Evolutionary conservation across 2,888 invertebrate species (phyloP).

Genomic region (Catocala sponsa): DNA sequence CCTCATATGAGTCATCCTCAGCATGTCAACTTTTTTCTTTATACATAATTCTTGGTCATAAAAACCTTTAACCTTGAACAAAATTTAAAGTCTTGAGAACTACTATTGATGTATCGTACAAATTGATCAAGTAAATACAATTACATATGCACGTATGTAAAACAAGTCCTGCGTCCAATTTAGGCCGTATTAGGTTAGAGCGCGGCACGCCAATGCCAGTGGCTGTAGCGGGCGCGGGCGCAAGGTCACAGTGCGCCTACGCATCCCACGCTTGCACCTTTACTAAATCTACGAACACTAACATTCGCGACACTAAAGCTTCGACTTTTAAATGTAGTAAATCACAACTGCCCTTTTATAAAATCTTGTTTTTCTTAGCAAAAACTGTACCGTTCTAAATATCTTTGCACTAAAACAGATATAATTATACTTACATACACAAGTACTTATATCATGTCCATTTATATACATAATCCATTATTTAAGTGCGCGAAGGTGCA

Average conservation of each 20-base stretch:
- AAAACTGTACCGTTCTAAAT: slow-evolving; percentile 16
- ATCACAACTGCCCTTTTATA: too few relatives aligned
- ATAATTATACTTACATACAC: background rate
- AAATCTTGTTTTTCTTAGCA: slow-evolving; percentile 1
- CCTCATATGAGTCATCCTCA: too few relatives aligned
- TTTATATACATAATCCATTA: background rate
- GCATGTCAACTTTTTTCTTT: too few relatives aligned
- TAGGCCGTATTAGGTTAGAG: slow-evolving; percentile 68
- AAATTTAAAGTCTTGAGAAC: too few relatives aligned
- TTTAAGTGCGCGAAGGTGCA: slow-evolving; percentile 14
- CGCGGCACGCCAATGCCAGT: slow-evolving; percentile 66
- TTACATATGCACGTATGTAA: slow-evolving; percentile 20
- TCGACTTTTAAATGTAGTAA: background rate
- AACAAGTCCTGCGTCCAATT: slow-evolving; percentile 53
- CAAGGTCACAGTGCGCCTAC: slow-evolving; percentile 76
- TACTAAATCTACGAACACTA: slow-evolving; percentile 21
- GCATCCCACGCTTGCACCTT: slow-evolving; percentile 56
- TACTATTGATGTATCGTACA: too few relatives aligned
- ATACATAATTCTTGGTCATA: too few relatives aligned
- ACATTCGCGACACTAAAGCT: slow-evolving; percentile 16
- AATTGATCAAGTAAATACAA: background rate
- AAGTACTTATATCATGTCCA: too few relatives aligned
- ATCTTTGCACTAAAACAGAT: slow-evolving; percentile 1
- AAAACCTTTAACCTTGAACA: too few relatives aligned
- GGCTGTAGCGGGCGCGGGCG: slow-evolving; percentile 56